Conservation (phyloP, 2,797 vertebrate genomes). For the Poecilia wingei region DNA sequence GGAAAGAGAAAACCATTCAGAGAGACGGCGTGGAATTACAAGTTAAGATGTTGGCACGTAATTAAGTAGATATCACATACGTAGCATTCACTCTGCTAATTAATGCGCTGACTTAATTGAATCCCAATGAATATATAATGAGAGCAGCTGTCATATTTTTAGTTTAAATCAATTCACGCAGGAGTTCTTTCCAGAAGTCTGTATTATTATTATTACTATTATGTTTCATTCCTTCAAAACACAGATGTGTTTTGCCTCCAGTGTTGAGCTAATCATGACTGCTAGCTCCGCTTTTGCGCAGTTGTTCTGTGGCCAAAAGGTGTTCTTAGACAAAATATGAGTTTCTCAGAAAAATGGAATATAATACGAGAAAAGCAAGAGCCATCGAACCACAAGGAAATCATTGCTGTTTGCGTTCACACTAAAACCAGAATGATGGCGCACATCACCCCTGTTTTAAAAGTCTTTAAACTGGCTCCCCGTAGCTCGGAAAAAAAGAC, state of each 20-base stretch:
- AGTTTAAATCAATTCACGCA: conserved; percentile 45
- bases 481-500: too few species aligned
- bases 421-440: too few species aligned
- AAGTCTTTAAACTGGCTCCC: too few species aligned
- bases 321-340: neutral
- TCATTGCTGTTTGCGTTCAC: too few species aligned
- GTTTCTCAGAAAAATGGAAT: neutral
- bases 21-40: conserved; percentile 56
- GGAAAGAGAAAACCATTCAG: conserved; percentile 15
- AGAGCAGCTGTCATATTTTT: conserved; percentile 71
- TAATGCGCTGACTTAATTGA: conserved; percentile 76
- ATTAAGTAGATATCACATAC: conserved; percentile 71
- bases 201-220: conserved; percentile 46
- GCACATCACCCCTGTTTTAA: too few species aligned
- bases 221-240: conserved; percentile 40
- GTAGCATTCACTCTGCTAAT: conserved; percentile 66
- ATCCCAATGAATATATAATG: conserved; percentile 73
- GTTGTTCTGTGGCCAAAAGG: conserved; percentile 7
- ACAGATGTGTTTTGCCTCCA: conserved; percentile 36
- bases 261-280: conserved; percentile 49
- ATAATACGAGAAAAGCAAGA: neutral
- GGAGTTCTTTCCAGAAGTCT: conserved; percentile 44
- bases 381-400: too few species aligned
- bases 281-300: conserved; percentile 25
- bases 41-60: conserved; percentile 57